A percentile compares a stretch with the other conserved stretches of the same genome.
Evolutionary conservation across 2,888 invertebrate species (phyloP).

Genomic region (Macaria liturata): DNA sequence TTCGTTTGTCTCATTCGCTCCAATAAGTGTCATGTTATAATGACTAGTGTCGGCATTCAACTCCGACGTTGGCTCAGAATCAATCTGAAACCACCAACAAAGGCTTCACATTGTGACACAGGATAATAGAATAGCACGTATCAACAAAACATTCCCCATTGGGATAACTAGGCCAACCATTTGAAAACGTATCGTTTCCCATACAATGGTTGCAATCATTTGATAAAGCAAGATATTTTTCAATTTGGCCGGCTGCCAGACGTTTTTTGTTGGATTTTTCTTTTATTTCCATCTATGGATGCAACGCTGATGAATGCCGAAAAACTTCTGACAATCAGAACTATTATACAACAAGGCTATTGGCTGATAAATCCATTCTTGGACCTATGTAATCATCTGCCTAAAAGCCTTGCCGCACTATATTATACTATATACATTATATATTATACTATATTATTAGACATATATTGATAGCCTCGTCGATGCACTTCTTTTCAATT

Average conservation of each 20-base stretch:
- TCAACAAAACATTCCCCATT: constrained; percentile 57
- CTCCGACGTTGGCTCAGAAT: constrained; percentile 39
- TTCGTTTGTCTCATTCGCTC: constrained; percentile 28
- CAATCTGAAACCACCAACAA: constrained; percentile 50
- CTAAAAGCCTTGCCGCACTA: too few relatives aligned
- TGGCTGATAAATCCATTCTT: too few relatives aligned
- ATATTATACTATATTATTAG: too few relatives aligned
- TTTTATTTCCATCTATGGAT: constrained; percentile 45
- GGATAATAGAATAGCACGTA: constrained; percentile 50
- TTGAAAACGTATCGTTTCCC: constrained; percentile 56
- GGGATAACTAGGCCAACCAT: constrained; percentile 68
- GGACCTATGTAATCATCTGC: too few relatives aligned
- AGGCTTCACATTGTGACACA: constrained; percentile 51
- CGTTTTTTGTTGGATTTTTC: constrained; percentile 56
- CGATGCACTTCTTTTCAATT: constrained; percentile 23
- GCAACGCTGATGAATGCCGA: constrained; percentile 8
- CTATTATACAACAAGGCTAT: not conserved
- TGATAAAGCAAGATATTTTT: constrained; percentile 64
- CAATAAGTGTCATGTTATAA: constrained; percentile 34
- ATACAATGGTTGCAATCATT: constrained; percentile 60
- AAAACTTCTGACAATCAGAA: constrained; percentile 12
- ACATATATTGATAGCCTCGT: too few relatives aligned
- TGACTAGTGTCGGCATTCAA: constrained; percentile 37
- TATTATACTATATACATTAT: too few relatives aligned
- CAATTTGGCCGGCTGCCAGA: constrained; percentile 67